These are phyloP conservation scores for Pygoscelis adeliae DNA, from an alignment of 2,113 vertebrate genomes.

Conservation along the genomic window DNA sequence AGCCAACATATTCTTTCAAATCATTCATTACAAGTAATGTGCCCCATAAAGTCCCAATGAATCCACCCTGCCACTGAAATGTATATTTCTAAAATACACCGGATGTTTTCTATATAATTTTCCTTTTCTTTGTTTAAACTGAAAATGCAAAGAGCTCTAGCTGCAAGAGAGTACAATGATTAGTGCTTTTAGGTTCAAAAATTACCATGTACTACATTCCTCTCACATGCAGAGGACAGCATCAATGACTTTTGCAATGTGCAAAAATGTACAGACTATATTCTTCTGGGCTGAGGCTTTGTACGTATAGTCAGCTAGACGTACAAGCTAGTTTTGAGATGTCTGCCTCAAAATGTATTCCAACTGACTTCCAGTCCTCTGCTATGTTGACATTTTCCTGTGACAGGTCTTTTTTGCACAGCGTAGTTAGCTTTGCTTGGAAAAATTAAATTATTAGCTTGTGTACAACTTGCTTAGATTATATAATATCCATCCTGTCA, in stretches of 20 bases:
- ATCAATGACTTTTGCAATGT: neutral
- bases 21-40: neutral
- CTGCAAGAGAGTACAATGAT: neutral
- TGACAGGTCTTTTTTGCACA: conserved; percentile 31
- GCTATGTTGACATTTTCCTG: conserved; percentile 59
- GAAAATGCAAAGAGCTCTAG: neutral
- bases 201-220: neutral
- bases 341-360: conserved; percentile 25
- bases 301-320: neutral
- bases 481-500: conserved; percentile 69
- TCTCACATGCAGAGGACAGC: neutral
- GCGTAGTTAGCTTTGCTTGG: conserved; percentile 45
- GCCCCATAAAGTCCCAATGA: neutral
- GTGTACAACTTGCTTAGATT: conserved; percentile 63
- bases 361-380: conserved; percentile 21
- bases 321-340: conserved; percentile 22
- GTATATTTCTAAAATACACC: neutral
- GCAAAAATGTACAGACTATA: conserved; percentile 2
- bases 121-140: neutral
- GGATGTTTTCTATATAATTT: neutral
- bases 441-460: conserved; percentile 73
- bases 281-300: conserved; percentile 47
- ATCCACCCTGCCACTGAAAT: neutral
- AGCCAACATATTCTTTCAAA: neutral
- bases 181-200: neutral